These are phyloP conservation scores for Tragelaphus imberbis DNA, from an alignment of 2,113 vertebrate species.

Conservation along the genomic window DNA sequence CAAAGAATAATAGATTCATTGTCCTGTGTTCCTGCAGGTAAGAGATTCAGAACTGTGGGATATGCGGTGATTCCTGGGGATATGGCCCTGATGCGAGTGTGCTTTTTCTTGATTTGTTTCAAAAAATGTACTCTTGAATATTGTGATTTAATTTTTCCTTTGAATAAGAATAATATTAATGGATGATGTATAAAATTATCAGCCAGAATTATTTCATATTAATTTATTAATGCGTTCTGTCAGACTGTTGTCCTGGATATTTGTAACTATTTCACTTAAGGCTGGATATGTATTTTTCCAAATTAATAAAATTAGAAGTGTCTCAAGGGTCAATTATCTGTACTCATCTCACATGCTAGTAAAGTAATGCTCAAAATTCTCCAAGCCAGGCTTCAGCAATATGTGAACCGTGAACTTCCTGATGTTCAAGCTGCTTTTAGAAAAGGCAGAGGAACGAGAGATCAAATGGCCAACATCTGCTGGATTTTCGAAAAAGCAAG, in stretches of 20 bases:
- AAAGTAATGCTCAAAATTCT: no score
- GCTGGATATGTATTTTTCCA: neutral
- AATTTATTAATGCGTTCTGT: neutral
- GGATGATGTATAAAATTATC: neutral
- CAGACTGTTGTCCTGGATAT: neutral
- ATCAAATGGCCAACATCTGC: no score
- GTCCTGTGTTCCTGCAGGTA: constrained; percentile 62
- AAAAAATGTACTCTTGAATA: constrained; percentile 33
- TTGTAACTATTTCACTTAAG: neutral
- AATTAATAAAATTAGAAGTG: constrained; percentile 23
- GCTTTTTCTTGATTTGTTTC: neutral
- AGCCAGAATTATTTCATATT: neutral
- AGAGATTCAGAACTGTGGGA: constrained; percentile 36
- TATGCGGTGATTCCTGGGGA: constrained; percentile 15
- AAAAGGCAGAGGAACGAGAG: no score
- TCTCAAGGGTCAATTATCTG: neutral
- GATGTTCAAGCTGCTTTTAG: no score
- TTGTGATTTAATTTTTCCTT: neutral
- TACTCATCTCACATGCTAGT: neutral
- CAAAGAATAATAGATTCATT: constrained; percentile 53
- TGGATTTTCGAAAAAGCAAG: no score
- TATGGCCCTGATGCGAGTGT: neutral
- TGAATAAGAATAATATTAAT: neutral
- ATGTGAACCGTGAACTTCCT: no score
- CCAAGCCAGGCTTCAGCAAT: no score